phyloP scores from a whole-genome alignment of 1,140 invertebrate genomes.

The Eubasilissa regina region DNA sequence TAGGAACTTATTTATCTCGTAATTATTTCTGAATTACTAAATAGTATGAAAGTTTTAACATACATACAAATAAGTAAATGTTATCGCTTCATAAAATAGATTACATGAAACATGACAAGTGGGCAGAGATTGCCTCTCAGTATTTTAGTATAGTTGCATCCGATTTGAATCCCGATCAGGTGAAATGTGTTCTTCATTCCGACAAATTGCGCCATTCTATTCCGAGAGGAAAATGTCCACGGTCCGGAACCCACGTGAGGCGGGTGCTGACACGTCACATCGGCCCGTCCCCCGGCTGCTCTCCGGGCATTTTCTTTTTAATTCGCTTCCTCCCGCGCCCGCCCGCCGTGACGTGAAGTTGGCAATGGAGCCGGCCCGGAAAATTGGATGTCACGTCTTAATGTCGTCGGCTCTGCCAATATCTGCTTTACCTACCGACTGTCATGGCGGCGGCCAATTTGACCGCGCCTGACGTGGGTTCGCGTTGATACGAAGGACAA shows the following conservation, averaged over 20 bases:
- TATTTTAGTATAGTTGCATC: no score
- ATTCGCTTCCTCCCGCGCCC: slow-evolving; percentile 3
- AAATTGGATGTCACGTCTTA: slow-evolving; percentile 29
- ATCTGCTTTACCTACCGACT: slow-evolving; percentile 11
- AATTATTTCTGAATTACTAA: no score
- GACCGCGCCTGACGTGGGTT: neutral
- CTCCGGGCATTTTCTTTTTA: neutral
- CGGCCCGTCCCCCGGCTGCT: neutral
- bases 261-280: slow-evolving; percentile 6
- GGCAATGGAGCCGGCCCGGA: slow-evolving; percentile 3
- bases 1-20: no score
- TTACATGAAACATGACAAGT: no score
- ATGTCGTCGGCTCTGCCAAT: slow-evolving; percentile 14
- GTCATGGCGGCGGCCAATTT: neutral
- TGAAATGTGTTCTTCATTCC: neutral
- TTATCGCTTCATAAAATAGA: no score
- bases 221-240: neutral
- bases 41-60: no score
- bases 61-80: no score
- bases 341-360: slow-evolving; percentile 9
- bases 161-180: no score
- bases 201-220: neutral
- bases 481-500: neutral
- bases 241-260: neutral
- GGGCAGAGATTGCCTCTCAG: no score